Evolutionary conservation across 1,140 invertebrate genomes (phyloP), one percentile per base, ranked within the genome.

Genomic region (Notospermus geniculatus): DNA sequence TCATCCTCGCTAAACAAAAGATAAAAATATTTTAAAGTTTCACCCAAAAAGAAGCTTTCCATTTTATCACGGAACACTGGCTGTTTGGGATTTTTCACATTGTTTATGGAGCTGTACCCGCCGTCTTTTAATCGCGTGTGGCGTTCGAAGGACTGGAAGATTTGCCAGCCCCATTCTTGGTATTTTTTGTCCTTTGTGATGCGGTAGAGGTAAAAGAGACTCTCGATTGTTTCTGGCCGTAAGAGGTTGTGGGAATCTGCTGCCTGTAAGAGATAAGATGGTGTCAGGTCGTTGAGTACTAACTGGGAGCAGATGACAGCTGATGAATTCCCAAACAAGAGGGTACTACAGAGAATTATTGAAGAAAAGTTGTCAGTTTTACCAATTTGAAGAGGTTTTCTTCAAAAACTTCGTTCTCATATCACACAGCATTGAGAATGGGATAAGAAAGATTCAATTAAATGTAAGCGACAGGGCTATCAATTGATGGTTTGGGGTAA

Each of bases 21-120:
- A 83, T 97, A 99, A 62, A 99, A 86, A 83, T 99, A 99, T 90
- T 99, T 99, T 25, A 99, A 86, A 29, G 95, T 98, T 84, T 99
- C 97, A 19, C 95, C 95, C 53, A 99, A 85, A 83, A 97, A 97
- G 85, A 95, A 99, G 81, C 93, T 97, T 80, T 98, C 80, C 70
- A 79, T 71, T 65, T 81, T 80, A 56, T 81, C 73, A 27, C 91
- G 87, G 66, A 90, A 87, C 64, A 87, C 82, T 70, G 88, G 74
- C 41, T 75, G 77, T 13, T 60, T 54, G 1, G 71, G 60, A 64
- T 76, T 87, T 82, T 98, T 95, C 30, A 99, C 97, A 84, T 99
- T 97, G 71, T 89, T 88, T 45, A 99, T 86, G 22, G 96, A 95
- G 9, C 91, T 90, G 81, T 93, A 99, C 7, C 97, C 97, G 62